Percentiles rank a stretch among this genome's conserved stretches.
phyloP scores from a whole-genome alignment of 2,888 invertebrate genomes.

The Drosophila pseudotalamancana region DNA sequence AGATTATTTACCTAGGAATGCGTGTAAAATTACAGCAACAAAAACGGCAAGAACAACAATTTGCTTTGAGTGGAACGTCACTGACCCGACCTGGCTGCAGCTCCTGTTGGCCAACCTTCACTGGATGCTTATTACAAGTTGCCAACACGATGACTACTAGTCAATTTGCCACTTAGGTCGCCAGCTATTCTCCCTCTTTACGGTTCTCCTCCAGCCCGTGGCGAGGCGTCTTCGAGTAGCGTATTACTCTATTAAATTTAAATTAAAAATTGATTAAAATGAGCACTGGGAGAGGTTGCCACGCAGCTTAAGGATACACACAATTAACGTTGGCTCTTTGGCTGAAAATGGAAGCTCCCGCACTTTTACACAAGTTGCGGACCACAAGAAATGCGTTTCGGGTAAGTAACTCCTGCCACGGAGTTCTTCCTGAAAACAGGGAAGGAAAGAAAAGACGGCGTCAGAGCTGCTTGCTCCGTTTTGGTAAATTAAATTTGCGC shows the following conservation, averaged over 20 bases:
- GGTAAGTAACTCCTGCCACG: slow-evolving; percentile 56
- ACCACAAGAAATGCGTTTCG: slow-evolving; percentile 67
- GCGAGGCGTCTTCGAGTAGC: slow-evolving; percentile 32
- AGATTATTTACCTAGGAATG: slow-evolving; percentile 75
- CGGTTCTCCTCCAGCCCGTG: not conserved
- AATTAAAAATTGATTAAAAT: slow-evolving; percentile 82
- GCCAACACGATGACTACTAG: slow-evolving; percentile 24
- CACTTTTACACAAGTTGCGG: slow-evolving; percentile 51
- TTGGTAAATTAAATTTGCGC: slow-evolving; percentile 80
- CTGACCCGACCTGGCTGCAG: slow-evolving; percentile 47
- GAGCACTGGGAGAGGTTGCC: slow-evolving; percentile 48
- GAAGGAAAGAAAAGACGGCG: too few species aligned
- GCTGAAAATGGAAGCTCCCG: slow-evolving; percentile 42
- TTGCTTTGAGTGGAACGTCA: slow-evolving; percentile 23
- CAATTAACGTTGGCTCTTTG: slow-evolving; percentile 72
- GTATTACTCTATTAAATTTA: slow-evolving; percentile 80
- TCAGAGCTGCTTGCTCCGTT: slow-evolving; percentile 49
- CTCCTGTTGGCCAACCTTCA: not conserved
- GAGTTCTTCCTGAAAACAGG: too few species aligned
- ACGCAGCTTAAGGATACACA: slow-evolving; percentile 73
- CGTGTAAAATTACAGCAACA: slow-evolving; percentile 66
- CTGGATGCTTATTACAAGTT: slow-evolving; percentile 19
- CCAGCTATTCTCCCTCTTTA: too few species aligned
- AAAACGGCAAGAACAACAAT: slow-evolving; percentile 15
- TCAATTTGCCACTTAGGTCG: slow-evolving; percentile 18